Evolutionary conservation across 2,888 invertebrate genomes (phyloP), one percentile per base, ranked within the genome.

Genomic region (Pilophorus perplexus): DNA sequence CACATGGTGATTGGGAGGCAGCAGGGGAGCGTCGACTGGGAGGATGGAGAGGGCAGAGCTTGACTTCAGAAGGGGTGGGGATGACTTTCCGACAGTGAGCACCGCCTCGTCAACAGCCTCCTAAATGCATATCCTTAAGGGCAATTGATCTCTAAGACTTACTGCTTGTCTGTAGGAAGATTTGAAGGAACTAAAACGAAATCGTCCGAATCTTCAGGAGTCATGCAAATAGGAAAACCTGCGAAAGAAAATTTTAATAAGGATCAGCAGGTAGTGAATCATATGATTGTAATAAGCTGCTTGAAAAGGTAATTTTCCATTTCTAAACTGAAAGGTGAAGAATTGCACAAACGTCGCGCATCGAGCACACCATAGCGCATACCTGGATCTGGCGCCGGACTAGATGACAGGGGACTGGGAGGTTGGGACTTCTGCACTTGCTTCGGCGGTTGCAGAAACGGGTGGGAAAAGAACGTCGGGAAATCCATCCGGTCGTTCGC

Each of bases 401-500:
- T 77, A 68, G 68, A 69, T n/a, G 72, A 79, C 76, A 66, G 75
- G 71, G 73, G 81, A 70, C 68, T 82, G 75, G 78, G 80, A 74
- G 76, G 79, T 75, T 75, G 82, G 74, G 76, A 79, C 75, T 76
- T 81, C 75, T 74, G 81, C 72, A 77, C 80, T 28, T 71, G 69
- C 22, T 67, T 84, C 74, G 76, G 83, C 77, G 88, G 84, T 76
- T 88, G 87, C 71, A 91, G 80, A 80, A 98, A 99, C 52, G 89
- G 85, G 79, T 99, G 98, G 76, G 85, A 87, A 82, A 98, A 98
- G 81, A 99, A 98, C 70, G 87, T 87, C 75, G 95, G 93, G 79
- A 98, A 99, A 69, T 93, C 89, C 83, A 99, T 93, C 72, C 99
- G 84, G 77, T 99, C 97, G 75, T 88, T 87, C 52, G 98, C 89